phyloP scores from a whole-genome alignment of 2,888 invertebrate species.

The Standfussiana lucernea region DNA sequence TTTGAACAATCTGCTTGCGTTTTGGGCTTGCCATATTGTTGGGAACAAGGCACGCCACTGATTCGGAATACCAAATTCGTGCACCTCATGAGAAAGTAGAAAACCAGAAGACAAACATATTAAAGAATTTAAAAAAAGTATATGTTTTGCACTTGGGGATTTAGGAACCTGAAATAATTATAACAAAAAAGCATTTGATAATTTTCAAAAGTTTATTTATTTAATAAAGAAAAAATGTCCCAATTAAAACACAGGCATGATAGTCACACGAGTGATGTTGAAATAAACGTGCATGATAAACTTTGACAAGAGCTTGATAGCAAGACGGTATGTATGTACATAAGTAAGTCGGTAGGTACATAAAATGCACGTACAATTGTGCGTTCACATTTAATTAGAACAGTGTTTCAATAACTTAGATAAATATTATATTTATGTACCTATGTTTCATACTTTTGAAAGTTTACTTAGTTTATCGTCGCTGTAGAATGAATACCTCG shows the following conservation, averaged over 20 bases:
- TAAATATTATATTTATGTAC: neutral
- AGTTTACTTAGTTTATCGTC: too few species aligned
- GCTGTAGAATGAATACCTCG: too few species aligned
- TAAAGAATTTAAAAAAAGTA: too few species aligned
- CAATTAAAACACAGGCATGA: conserved; percentile 43
- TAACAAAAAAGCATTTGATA: neutral
- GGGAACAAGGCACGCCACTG: neutral
- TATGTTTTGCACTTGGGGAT: neutral
- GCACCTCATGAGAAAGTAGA: neutral
- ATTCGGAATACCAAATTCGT: neutral
- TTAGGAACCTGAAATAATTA: neutral
- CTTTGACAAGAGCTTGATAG: conserved; percentile 62
- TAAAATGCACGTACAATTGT: conserved; percentile 27
- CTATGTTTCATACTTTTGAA: neutral
- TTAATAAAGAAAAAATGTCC: conserved; percentile 26
- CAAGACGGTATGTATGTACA: conserved; percentile 1
- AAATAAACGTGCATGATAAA: conserved; percentile 59
- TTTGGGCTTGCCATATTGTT: neutral
- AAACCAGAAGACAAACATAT: neutral
- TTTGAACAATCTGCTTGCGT: neutral
- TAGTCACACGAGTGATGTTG: conserved; percentile 40
- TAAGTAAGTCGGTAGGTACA: conserved; percentile 14
- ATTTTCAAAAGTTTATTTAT: conserved; percentile 17
- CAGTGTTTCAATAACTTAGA: conserved; percentile 9
- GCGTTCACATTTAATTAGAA: conserved; percentile 38